Evolutionary conservation across 2,888 invertebrate genomes (phyloP).

Genomic region (Conomelus anceps): DNA sequence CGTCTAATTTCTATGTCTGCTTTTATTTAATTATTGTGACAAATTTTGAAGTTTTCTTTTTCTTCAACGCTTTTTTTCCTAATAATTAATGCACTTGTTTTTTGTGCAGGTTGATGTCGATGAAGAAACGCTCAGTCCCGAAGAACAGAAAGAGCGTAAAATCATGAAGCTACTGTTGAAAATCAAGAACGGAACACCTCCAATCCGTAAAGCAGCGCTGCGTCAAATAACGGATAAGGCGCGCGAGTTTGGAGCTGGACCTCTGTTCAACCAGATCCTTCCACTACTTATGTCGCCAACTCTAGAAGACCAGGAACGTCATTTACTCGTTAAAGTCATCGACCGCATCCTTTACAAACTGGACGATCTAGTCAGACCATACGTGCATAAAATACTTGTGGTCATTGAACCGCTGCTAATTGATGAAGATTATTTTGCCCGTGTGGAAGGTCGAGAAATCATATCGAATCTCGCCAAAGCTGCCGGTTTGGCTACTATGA

Average conservation of each 20-base stretch:
- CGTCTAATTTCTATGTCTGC: no score
- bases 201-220: constrained; percentile 96
- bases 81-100: not conserved
- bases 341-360: constrained; percentile 97
- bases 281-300: constrained; percentile 99
- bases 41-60: no score
- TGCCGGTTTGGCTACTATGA: constrained; percentile 99
- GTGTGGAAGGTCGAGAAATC: constrained; percentile 98
- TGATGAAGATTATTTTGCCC: constrained; percentile 99
- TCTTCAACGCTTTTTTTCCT: not conserved
- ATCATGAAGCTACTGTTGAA: constrained; percentile 98
- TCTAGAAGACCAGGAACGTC: constrained; percentile 97
- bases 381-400: constrained; percentile 98
- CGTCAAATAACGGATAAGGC: constrained; percentile 99
- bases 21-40: no score
- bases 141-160: constrained; percentile 96
- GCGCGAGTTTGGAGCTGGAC: constrained; percentile 95
- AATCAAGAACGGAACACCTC: constrained; percentile 99
- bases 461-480: constrained; percentile 99
- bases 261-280: constrained; percentile 97
- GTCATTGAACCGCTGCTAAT: constrained; percentile 98
- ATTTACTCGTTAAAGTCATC: constrained; percentile 96
- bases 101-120: constrained; percentile 74
- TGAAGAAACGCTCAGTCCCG: constrained; percentile 88
- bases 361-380: constrained; percentile 96